Percentiles rank a stretch among this genome's conserved stretches.
Conservation (phyloP, 2,113 vertebrate genomes). For the Stigmatopora nigra region DNA sequence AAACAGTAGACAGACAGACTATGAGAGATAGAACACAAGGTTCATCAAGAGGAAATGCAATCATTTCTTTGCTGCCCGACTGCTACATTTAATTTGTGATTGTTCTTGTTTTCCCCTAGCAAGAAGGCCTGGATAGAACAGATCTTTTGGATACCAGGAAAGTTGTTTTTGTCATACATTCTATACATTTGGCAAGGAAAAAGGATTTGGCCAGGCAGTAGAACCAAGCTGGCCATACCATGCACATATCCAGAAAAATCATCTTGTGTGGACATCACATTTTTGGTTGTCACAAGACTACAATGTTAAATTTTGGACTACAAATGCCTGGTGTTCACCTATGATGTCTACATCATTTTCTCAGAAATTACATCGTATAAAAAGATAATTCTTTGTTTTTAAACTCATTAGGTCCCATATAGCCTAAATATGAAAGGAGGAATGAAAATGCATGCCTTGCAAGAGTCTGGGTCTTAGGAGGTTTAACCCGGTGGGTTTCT, state of each 20-base stretch:
- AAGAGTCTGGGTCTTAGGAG: too few species aligned
- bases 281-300: too few species aligned
- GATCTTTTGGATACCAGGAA: constrained; percentile 28
- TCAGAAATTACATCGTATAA: too few species aligned
- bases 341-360: too few species aligned
- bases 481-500: too few species aligned
- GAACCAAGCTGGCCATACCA: constrained; percentile 26
- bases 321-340: too few species aligned
- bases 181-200: constrained; percentile 52
- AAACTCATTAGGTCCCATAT: too few species aligned
- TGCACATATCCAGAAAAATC: constrained; percentile 28
- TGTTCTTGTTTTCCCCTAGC: constrained; percentile 12
- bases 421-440: too few species aligned
- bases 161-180: constrained; percentile 41
- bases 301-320: too few species aligned
- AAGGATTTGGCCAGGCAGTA: constrained; percentile 29
- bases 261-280: constrained; percentile 5
- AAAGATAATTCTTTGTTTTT: too few species aligned
- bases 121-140: constrained; percentile 28
- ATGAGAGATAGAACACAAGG: constrained; percentile 1
- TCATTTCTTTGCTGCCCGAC: constrained; percentile 9
- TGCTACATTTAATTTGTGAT: constrained; percentile 16
- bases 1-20: background rate
- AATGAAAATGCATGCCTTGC: too few species aligned
- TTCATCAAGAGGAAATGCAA: background rate